Percentiles rank a stretch among this genome's conserved stretches.
Conservation (phyloP, 1,140 invertebrate species). For the Rhyzopertha dominica region DNA sequence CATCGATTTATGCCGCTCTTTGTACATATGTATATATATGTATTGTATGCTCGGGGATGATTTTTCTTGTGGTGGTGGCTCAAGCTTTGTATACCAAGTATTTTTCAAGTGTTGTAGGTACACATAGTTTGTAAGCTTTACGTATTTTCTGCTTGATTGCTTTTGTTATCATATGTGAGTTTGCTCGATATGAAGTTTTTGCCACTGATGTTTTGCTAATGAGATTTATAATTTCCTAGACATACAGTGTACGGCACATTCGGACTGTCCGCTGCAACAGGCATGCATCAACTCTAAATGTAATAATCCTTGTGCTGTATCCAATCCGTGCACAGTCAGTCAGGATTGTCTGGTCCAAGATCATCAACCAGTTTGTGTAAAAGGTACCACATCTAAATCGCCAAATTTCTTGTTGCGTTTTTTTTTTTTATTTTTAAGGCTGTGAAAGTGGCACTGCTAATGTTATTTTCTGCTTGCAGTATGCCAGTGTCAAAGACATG, state of each 20-base stretch:
- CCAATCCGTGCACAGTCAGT: conserved; percentile 60
- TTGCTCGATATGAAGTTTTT: conserved; percentile 28
- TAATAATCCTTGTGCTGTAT: conserved; percentile 54
- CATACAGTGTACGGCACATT: conserved; percentile 63
- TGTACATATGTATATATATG: conserved; percentile 22
- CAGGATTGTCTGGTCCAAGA: conserved; percentile 71
- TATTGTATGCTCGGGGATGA: conserved; percentile 2
- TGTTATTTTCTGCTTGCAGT: conserved; percentile 47
- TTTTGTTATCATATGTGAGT: conserved; percentile 12
- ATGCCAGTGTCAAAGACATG: conserved; percentile 60
- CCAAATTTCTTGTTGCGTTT: conserved; percentile 1
- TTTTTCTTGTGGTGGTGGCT: conserved; percentile 15
- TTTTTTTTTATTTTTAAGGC: conserved; percentile 53
- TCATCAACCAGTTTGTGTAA: conserved; percentile 72
- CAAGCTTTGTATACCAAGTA: too few species aligned
- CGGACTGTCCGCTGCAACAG: conserved; percentile 66
- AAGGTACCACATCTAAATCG: conserved; percentile 52
- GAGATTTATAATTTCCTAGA: too few species aligned
- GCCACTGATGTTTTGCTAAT: too few species aligned
- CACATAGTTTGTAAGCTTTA: too few species aligned
- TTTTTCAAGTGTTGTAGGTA: too few species aligned
- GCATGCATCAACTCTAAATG: conserved; percentile 75
- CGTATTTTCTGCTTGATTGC: conserved; percentile 20
- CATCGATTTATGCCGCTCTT: too few species aligned
- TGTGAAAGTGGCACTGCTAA: conserved; percentile 61